Evolutionary conservation across 2,113 vertebrate species (phyloP), one percentile per base, ranked within the genome.

Genomic region (Mola mola): DNA sequence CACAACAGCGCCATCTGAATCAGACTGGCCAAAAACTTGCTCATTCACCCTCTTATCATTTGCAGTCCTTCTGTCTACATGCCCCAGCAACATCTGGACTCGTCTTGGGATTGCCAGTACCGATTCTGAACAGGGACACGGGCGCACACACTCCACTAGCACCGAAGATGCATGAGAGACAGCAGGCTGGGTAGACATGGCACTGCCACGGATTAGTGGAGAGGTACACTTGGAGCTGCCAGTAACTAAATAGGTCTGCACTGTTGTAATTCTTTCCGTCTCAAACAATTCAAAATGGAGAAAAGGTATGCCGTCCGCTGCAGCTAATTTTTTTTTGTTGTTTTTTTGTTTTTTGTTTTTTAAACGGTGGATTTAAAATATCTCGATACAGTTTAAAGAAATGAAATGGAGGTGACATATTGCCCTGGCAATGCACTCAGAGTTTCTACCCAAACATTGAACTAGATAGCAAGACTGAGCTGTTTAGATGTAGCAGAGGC

Each of bases 31-130:
- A 52, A 72, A 76, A 82, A 79, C 69, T 78, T 79, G 58, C 77
- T 68, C 67, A 84, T 84, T 83, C 84, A 84, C 87, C 66, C 60
- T 79, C 68, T 78, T 84, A 81, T 84, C 79, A 80, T 68, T 75
- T 52, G 67, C 59, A 57, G 67, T 28, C 82, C 57, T 68, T 41
- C 72, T 48, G 75, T 79, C 68, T 66, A 51, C 61, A 72, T 85
- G 64, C 25, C 84, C 57, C 75, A 66, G 83, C 76, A 70, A 66
- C 67, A 58, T 64, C 72, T 73, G 77, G 34, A 59, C 60, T 63
- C 73, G 85, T 75, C 81, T 78, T 26, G 3, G 34, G 65, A 48
- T 57, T 70, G 49, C 80, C 56, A 78, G 67, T 84, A 88, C 79
- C 82, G 85, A 84, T 85, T 77, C 60, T 37, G 53, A 72, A 53